These are phyloP conservation scores for Petrocephalus microphthalmus DNA, from an alignment of 2,113 vertebrate species.

Conservation along the genomic window DNA sequence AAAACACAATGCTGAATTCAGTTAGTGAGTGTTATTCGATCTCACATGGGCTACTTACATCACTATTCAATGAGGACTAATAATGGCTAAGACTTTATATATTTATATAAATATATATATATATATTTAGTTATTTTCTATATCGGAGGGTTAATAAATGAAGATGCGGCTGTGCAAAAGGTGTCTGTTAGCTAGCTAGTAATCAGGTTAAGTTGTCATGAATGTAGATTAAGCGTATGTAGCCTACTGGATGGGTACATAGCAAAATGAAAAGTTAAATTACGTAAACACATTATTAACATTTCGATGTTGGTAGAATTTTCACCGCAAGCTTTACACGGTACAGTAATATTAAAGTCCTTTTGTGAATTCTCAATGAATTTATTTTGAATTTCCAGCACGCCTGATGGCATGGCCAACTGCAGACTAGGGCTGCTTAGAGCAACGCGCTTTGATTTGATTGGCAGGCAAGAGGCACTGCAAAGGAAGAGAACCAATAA, in stretches of 20 bases:
- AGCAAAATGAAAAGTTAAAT: background rate
- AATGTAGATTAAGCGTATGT: background rate
- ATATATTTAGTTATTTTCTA: no score
- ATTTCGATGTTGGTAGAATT: background rate
- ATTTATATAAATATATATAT: no score
- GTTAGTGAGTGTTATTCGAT: background rate
- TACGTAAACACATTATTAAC: background rate
- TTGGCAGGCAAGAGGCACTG: background rate
- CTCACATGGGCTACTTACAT: background rate
- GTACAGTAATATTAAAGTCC: background rate
- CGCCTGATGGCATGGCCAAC: no score
- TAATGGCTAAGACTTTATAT: background rate
- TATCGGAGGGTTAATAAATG: background rate
- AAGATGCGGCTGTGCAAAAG: background rate
- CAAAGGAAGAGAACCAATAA: background rate
- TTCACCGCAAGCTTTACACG: background rate
- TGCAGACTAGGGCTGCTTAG: background rate
- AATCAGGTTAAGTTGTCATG: background rate
- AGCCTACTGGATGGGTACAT: background rate
- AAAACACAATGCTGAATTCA: background rate
- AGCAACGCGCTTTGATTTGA: background rate
- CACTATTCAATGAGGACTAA: background rate
- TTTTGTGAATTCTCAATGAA: background rate
- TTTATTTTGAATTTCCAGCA: background rate
- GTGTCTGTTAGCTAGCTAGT: background rate